Conservation (phyloP, 2,888 invertebrate genomes). For the Brachypterus glaber region DNA sequence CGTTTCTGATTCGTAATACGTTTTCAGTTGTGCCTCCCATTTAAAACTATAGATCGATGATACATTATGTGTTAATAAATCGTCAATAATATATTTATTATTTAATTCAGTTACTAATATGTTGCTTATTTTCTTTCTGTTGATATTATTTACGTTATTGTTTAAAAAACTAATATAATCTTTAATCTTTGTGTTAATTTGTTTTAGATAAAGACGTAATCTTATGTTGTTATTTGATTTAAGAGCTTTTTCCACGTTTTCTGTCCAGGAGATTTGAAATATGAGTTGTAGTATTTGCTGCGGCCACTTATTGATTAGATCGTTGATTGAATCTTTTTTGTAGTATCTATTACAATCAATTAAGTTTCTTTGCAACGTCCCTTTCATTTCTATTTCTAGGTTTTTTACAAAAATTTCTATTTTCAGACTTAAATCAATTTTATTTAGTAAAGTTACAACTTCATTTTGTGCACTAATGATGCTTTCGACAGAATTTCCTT, state of each 20-base stretch:
- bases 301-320: slow-evolving; percentile 18
- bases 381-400: slow-evolving; percentile 67
- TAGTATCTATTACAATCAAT: slow-evolving; percentile 15
- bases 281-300: slow-evolving; percentile 22
- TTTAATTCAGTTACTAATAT: slow-evolving; percentile 32
- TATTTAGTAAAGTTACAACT: slow-evolving; percentile 51
- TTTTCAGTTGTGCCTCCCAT: slow-evolving; percentile 69
- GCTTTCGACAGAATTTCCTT: slow-evolving; percentile 55
- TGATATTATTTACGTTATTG: slow-evolving; percentile 43
- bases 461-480: slow-evolving; percentile 67
- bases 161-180: slow-evolving; percentile 28
- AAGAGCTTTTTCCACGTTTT: slow-evolving; percentile 42
- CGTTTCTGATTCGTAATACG: slow-evolving; percentile 58
- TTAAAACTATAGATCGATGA: slow-evolving; percentile 63
- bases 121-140: slow-evolving; percentile 41
- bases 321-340: slow-evolving; percentile 8
- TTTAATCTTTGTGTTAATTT: slow-evolving; percentile 16
- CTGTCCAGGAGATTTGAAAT: slow-evolving; percentile 22
- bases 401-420: too few species aligned
- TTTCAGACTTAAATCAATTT: slow-evolving; percentile 55
- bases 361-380: slow-evolving; percentile 30
- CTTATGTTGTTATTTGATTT: slow-evolving; percentile 21
- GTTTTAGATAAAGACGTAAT: slow-evolving; percentile 19
- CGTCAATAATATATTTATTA: slow-evolving; percentile 62
- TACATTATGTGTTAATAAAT: slow-evolving; percentile 51